These are phyloP conservation scores for Tridacna crocea DNA, from an alignment of 2,888 invertebrate species.

Conservation along the genomic window DNA sequence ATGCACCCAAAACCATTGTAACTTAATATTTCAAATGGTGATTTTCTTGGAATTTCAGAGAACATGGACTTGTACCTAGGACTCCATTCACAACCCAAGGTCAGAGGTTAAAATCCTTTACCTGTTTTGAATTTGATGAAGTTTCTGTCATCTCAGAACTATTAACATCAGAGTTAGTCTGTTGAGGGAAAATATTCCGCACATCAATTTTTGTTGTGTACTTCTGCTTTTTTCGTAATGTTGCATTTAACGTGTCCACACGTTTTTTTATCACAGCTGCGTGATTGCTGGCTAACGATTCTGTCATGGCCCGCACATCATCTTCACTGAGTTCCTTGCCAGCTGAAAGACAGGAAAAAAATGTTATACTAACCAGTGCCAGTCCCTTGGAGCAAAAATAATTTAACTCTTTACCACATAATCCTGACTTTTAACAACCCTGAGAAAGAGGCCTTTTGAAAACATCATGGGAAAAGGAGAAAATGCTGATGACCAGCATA, in stretches of 20 bases:
- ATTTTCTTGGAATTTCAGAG: no score
- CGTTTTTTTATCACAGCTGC: constrained; percentile 91
- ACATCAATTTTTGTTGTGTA: constrained; percentile 77
- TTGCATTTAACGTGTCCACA: constrained; percentile 91
- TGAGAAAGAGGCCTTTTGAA: no score
- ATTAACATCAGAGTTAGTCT: constrained; percentile 16
- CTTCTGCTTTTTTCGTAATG: constrained; percentile 87
- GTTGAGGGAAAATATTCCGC: constrained; percentile 73
- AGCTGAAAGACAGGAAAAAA: constrained; percentile 63
- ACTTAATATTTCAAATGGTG: no score
- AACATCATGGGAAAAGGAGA: no score
- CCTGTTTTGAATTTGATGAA: constrained; percentile 20
- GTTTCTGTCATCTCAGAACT: constrained; percentile 23
- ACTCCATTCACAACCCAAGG: no score
- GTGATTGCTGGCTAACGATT: constrained; percentile 87
- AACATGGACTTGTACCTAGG: no score
- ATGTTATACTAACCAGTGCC: no score
- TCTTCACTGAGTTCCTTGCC: constrained; percentile 79
- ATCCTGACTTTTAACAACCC: no score
- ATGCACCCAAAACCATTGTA: no score
- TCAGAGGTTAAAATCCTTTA: background rate
- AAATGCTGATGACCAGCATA: no score
- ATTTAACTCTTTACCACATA: no score
- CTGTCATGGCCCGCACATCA: constrained; percentile 84
- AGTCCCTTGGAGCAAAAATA: no score